Percentiles rank a stretch among this genome's conserved stretches.
Evolutionary conservation across 2,888 invertebrate genomes (phyloP).

Genomic region (Zele albiditarsus): DNA sequence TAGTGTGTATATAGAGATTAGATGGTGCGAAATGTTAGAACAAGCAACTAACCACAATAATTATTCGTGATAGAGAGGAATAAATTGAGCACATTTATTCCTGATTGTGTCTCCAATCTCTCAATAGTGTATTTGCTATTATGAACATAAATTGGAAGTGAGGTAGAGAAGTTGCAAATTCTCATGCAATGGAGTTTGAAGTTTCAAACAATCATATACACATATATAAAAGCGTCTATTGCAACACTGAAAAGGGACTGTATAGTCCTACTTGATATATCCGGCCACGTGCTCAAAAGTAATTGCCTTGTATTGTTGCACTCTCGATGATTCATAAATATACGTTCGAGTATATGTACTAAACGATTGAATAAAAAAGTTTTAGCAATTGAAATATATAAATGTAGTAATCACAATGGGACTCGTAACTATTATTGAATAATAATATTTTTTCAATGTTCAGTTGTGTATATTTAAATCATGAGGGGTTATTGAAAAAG

Average conservation of each 20-base stretch:
- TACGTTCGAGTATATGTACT: not conserved
- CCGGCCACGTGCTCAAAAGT: slow-evolving; percentile 35
- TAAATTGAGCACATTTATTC: not conserved
- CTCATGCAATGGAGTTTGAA: slow-evolving; percentile 1
- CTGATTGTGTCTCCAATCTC: not conserved
- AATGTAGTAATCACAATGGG: slow-evolving; percentile 13
- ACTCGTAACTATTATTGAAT: not conserved
- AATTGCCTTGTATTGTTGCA: slow-evolving; percentile 27
- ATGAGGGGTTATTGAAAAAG: too few relatives aligned
- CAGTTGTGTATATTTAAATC: too few relatives aligned
- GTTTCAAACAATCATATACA: not conserved
- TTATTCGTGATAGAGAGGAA: not conserved
- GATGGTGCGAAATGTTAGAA: slow-evolving; percentile 6
- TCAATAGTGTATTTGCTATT: not conserved
- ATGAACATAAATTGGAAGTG: not conserved
- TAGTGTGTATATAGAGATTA: not conserved
- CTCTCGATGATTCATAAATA: slow-evolving; percentile 22
- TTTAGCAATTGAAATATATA: not conserved
- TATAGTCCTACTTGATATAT: slow-evolving; percentile 33
- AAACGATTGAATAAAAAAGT: not conserved
- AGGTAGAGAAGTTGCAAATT: not conserved
- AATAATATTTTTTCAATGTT: too few relatives aligned
- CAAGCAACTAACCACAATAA: not conserved
- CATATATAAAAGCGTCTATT: not conserved
- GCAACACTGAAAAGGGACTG: slow-evolving; percentile 4